Conservation (phyloP, 2,888 invertebrate species). For the Scaeva pyrastri region DNA sequence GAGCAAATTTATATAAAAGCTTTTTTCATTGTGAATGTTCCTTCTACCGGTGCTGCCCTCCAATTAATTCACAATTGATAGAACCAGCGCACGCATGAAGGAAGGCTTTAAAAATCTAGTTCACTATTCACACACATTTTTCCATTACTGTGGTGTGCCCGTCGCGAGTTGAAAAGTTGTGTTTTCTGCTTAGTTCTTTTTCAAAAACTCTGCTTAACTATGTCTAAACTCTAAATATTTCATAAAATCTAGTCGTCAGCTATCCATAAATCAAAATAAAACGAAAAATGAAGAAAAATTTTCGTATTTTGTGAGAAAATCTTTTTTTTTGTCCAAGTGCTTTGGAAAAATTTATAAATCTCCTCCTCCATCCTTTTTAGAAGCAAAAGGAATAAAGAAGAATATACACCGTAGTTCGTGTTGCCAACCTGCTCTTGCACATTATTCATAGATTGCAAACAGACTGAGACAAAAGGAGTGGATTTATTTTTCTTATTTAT, state of each 20-base stretch:
- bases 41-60: neutral
- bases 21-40: constrained; percentile 47
- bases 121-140: constrained; percentile 63
- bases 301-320: constrained; percentile 63
- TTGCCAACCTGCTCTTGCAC: constrained; percentile 50
- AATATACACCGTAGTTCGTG: constrained; percentile 46
- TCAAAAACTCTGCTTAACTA: constrained; percentile 57
- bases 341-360: constrained; percentile 53
- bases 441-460: constrained; percentile 35
- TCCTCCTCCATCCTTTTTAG: constrained; percentile 59
- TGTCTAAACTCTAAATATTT: constrained; percentile 57
- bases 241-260: constrained; percentile 66
- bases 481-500: constrained; percentile 40
- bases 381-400: constrained; percentile 71
- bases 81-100: constrained; percentile 52
- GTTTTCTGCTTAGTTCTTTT: constrained; percentile 63
- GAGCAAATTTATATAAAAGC: constrained; percentile 4
- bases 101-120: constrained; percentile 24
- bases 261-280: constrained; percentile 50
- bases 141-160: constrained; percentile 67
- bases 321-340: constrained; percentile 50
- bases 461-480: constrained; percentile 56
- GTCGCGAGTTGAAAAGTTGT: constrained; percentile 70
- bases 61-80: constrained; percentile 69
- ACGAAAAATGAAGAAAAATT: constrained; percentile 58